Evolutionary conservation across 2,888 invertebrate species (phyloP).

Genomic region (Odontothrips loti): DNA sequence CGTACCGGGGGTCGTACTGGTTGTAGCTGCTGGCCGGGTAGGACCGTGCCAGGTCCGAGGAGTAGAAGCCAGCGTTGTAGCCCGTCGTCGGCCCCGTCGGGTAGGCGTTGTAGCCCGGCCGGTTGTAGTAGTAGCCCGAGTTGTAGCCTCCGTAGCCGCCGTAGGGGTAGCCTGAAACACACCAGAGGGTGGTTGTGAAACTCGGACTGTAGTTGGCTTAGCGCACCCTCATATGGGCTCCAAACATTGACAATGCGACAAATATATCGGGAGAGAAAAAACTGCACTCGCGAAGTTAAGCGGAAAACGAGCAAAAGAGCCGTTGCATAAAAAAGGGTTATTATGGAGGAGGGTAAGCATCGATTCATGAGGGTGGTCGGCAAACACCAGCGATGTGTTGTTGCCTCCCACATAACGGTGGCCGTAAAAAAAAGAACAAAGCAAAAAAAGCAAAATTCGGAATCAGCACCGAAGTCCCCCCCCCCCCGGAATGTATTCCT

Average conservation of each 20-base stretch:
- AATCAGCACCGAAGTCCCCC: no score
- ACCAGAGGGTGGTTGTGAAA: background rate
- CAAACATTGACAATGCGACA: no score
- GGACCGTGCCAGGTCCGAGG: background rate
- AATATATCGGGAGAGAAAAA: no score
- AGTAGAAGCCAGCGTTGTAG: background rate
- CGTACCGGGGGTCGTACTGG: background rate
- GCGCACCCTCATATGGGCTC: no score
- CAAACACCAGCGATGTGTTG: background rate
- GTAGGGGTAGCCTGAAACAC: constrained; percentile 5
- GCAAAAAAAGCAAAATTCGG: no score
- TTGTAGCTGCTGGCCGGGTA: background rate
- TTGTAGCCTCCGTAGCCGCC: background rate
- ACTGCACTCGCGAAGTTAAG: background rate
- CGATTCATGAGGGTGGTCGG: background rate
- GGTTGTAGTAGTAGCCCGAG: constrained; percentile 6
- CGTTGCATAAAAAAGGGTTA: background rate
- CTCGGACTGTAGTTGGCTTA: no score
- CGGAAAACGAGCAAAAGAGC: background rate
- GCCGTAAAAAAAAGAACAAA: no score
- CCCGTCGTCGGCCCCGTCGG: background rate
- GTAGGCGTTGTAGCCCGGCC: background rate
- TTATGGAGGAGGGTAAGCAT: background rate
- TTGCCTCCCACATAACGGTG: no score
- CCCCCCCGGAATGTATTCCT: no score